phyloP scores from a whole-genome alignment of 1,140 invertebrate species.

The Leptinotarsa texana region DNA sequence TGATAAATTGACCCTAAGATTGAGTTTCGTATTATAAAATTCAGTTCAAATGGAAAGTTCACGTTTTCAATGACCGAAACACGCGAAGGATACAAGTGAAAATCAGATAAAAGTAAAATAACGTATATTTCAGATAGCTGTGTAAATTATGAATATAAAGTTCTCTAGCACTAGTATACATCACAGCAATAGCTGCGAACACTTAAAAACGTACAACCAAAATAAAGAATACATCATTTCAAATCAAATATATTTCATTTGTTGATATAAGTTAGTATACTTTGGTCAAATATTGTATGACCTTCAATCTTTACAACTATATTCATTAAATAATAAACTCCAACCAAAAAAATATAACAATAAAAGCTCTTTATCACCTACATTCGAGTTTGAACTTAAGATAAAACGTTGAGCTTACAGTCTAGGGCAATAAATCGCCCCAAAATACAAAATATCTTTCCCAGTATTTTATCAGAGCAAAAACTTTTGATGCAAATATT shows the following conservation, averaged over 20 bases:
- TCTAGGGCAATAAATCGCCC: conserved; percentile 38
- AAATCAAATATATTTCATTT: conserved; percentile 41
- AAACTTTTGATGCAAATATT: no score
- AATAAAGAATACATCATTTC: conserved; percentile 40
- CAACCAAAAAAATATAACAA: conserved; percentile 39
- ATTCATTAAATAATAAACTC: conserved; percentile 37
- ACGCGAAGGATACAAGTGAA: neutral
- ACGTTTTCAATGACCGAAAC: no score
- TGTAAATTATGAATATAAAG: conserved; percentile 47
- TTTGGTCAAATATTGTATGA: conserved; percentile 44
- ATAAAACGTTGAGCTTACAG: conserved; percentile 32
- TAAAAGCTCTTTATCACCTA: conserved; percentile 38
- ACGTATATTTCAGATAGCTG: conserved; percentile 47
- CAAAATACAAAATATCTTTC: no score
- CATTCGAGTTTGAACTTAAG: conserved; percentile 27
- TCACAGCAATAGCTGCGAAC: conserved; percentile 36
- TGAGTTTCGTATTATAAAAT: no score
- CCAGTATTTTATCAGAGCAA: no score
- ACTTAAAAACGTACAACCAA: conserved; percentile 35
- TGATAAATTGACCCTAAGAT: no score
- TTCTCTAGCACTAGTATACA: conserved; percentile 41
- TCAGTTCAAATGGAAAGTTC: no score
- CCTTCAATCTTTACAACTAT: conserved; percentile 21
- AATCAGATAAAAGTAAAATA: conserved; percentile 35
- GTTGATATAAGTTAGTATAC: conserved; percentile 48